phyloP scores from a whole-genome alignment of 2,888 invertebrate species.

The Paralinhomoeus sp. region DNA sequence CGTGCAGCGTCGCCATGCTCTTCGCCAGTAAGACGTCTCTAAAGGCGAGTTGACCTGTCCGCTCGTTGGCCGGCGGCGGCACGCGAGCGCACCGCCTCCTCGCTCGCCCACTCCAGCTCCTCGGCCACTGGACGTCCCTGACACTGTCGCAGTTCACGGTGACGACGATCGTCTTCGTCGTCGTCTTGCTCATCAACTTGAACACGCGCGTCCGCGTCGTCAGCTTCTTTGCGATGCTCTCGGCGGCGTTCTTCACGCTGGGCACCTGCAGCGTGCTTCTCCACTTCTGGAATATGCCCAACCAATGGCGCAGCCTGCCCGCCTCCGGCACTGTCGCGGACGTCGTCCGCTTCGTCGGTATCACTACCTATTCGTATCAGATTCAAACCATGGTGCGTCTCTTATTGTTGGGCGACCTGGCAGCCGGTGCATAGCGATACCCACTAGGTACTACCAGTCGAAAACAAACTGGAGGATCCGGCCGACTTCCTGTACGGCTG shows the following conservation, averaged over 20 bases:
- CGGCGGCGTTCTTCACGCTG: slow-evolving; percentile 21
- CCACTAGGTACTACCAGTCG: slow-evolving; percentile 19
- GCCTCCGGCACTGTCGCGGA: slow-evolving; percentile 18
- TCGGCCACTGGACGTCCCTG: no score
- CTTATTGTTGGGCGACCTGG: no score
- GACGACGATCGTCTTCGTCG: slow-evolving; percentile 16
- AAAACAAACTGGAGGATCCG: slow-evolving; percentile 22
- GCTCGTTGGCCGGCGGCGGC: no score
- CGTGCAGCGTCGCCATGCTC: slow-evolving; percentile 24
- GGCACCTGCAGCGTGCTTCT: slow-evolving; percentile 22
- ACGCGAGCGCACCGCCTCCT: no score
- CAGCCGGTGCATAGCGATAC: neutral
- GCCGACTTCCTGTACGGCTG: slow-evolving; percentile 20
- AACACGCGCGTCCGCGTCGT: slow-evolving; percentile 13
- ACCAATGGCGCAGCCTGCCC: slow-evolving; percentile 18
- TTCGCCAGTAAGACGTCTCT: no score
- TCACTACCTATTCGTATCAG: slow-evolving; percentile 25
- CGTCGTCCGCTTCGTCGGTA: slow-evolving; percentile 20
- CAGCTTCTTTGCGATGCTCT: slow-evolving; percentile 20
- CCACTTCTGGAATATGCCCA: slow-evolving; percentile 12
- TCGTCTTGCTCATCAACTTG: slow-evolving; percentile 21
- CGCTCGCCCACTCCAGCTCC: no score
- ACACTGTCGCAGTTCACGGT: no score
- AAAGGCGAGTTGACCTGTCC: no score
- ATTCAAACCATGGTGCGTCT: slow-evolving; percentile 25